Evolutionary conservation across 2,113 vertebrate species (phyloP), one percentile per base, ranked within the genome.

Genomic region (Butorides virescens): DNA sequence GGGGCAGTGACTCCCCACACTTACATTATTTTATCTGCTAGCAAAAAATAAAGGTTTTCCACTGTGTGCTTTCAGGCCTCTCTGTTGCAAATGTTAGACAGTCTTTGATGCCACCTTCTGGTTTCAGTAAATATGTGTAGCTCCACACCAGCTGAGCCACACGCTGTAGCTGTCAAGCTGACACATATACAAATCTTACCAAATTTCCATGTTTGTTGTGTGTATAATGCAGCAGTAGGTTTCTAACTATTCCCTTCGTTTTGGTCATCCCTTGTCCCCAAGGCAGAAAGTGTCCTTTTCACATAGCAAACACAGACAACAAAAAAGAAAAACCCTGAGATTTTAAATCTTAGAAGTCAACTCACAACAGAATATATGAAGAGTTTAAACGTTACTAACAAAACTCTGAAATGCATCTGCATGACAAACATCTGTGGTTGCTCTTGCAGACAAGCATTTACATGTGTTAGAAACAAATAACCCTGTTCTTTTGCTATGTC

Each of bases 71-170:
- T 87, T 89, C 39, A 66, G 62, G 9, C 5, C 23, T 59, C 61
- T 53, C 58, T 81, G 6, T 26, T 66, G 30, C 49, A 81, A 49
- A 61, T 63, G 29, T 91, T 62, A 71, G 59, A 22, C 75, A 92
- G 92, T 67, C 86, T 96, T 88, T 91, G 89, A 90, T 91, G 95
- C 96, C 96, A 95, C 67, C 96, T 96, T 94, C 96, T 95, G 97
- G 96, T 72, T 78, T 78, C 53, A 92, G 22, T 68, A 81, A 67
- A 52, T 46, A 66, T 5, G 4, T 14, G 15, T 58, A 87, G 11
- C 46, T 70, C n/a, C 46, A 15, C 25, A 68, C 2, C 17, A 62
- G 62, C 63, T 47, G 39, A 86, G 22, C 15, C n/a, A 58, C 37
- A 20, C 9, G 2, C 3, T 73, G 14, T 9, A 70, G 27, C 26